Conservation (phyloP, 1,140 invertebrate genomes). For the Pomacea maculata region DNA sequence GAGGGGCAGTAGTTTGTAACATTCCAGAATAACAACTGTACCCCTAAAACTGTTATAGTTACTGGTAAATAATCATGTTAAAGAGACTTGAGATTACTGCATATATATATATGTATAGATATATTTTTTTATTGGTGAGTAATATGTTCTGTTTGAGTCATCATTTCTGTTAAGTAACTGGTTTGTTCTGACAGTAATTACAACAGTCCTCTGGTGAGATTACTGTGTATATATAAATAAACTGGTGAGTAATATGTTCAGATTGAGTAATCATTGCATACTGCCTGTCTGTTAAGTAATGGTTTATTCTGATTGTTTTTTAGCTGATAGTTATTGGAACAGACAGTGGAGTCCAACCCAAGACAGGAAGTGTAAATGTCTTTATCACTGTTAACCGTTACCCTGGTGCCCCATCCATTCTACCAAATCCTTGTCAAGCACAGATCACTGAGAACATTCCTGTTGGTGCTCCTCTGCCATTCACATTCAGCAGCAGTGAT, state of each 20-base stretch:
- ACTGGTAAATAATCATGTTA: too few species aligned
- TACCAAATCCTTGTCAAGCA: constrained; percentile 76
- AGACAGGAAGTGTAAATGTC: constrained; percentile 86
- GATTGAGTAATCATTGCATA: too few species aligned
- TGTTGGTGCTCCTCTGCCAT: constrained; percentile 60
- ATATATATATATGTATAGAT: too few species aligned
- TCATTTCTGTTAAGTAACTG: neutral
- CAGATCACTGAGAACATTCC: constrained; percentile 84
- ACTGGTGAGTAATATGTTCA: too few species aligned
- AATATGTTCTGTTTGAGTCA: too few species aligned
- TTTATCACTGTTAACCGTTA: constrained; percentile 78
- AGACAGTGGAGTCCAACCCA: constrained; percentile 84
- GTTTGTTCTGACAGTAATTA: neutral
- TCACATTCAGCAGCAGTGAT: neutral
- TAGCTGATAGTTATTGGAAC: constrained; percentile 80
- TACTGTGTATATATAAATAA: too few species aligned
- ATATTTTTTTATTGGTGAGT: too few species aligned
- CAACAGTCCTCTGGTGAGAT: neutral
- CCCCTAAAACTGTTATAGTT: too few species aligned
- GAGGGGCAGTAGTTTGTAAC: too few species aligned
- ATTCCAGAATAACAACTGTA: too few species aligned
- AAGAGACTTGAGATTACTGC: too few species aligned
- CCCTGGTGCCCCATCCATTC: constrained; percentile 78
- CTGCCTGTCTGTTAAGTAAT: too few species aligned
- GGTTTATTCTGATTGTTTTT: neutral